Conservation (phyloP, 2,888 invertebrate species). For the Scaptomyza flava region DNA sequence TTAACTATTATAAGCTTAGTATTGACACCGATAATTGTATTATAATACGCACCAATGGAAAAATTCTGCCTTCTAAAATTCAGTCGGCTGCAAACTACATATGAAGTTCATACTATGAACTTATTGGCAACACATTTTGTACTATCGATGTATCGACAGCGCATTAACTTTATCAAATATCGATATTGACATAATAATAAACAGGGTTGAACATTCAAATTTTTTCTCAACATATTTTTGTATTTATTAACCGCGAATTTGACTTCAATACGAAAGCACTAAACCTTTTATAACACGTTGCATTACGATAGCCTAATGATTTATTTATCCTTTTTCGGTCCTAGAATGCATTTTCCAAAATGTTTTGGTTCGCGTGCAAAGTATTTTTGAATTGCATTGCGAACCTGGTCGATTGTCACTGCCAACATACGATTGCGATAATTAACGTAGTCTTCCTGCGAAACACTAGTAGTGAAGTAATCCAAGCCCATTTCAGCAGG, state of each 20-base stretch:
- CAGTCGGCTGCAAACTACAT: conserved; percentile 13
- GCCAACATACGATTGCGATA: conserved; percentile 90
- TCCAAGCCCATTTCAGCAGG: conserved; percentile 92
- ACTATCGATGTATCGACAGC: conserved; percentile 24
- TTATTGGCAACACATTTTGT: conserved; percentile 14
- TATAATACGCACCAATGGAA: conserved; percentile 26
- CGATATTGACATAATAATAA: neutral
- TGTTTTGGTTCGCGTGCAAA: conserved; percentile 85
- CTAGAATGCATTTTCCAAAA: conserved; percentile 90
- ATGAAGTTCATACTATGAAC: neutral
- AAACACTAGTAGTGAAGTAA: conserved; percentile 91
- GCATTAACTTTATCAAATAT: neutral
- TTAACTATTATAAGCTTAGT: neutral
- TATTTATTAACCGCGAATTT: neutral
- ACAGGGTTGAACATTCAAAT: neutral
- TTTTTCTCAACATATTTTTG: neutral
- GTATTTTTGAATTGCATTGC: conserved; percentile 89
- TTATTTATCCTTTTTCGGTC: conserved; percentile 86
- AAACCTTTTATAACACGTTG: neutral
- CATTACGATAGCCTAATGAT: neutral
- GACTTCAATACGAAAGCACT: neutral
- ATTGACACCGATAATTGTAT: neutral
- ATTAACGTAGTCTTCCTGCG: conserved; percentile 91
- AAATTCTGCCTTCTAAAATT: conserved; percentile 15
- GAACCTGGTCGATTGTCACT: conserved; percentile 89